Evolutionary conservation across 2,797 vertebrate genomes (phyloP), one percentile per base, ranked within the genome.

Genomic region (Sebastes cheni): DNA sequence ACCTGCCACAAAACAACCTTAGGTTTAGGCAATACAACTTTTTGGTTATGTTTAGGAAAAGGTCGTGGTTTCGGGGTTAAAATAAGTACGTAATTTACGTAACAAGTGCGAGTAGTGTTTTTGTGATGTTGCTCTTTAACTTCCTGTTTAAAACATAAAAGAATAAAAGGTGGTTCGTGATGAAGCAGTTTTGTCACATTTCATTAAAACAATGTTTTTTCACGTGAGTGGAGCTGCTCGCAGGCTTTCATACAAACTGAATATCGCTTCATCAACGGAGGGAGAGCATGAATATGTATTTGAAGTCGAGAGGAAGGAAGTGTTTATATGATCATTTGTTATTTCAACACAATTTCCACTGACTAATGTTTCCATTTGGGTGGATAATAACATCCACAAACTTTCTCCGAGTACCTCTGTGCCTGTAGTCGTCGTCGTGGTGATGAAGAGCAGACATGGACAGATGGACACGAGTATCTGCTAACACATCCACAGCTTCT

Each of bases 201-300:
- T 72, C 78, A 83, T 87, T 82, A 82, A 81, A 82, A 79, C 66
- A 39, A 32, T 18, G 25, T 32, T 71, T 27, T 62, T 81, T 81
- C 84, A 88, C 79, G 84, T 13, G 22, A 83, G 86, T 29, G 80
- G 80, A 65, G 65, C 61, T 76, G 54, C 86, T 89, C 42, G 79
- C 82, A 78, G 86, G 73, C 56, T 79, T 77, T 67, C 79, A 34
- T 27, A 69, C 46, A 79, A 82, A 75, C 76, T 61, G 75, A 75
- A 76, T 66, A 75, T 89, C 75, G 72, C 77, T 83, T 81, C 77
- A 77, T 86, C 86, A 78, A 79, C 27, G 23, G 71, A 72, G 77
- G 78, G 67, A 16, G 67, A 50, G 54, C 73, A 91, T 92, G 89
- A 93, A 93, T 93, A 93, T 92, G 88, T 77, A 92, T 91, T 72